These are phyloP conservation scores for Mus spretus DNA, from an alignment of 2,797 vertebrate genomes.

Conservation along the genomic window DNA sequence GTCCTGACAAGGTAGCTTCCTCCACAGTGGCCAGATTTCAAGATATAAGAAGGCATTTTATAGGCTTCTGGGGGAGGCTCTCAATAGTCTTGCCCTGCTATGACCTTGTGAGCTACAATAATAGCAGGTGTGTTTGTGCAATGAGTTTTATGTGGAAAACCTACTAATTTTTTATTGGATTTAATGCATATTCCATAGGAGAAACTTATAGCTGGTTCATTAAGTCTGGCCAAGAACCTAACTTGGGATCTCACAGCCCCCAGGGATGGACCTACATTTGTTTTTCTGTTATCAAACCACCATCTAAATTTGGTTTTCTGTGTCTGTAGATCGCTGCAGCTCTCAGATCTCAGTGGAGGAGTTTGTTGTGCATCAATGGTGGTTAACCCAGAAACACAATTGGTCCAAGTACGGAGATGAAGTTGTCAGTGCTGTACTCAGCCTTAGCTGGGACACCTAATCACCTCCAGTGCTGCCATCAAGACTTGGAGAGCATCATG, in stretches of 20 bases:
- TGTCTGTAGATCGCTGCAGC: neutral
- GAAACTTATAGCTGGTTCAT: neutral
- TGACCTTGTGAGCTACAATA: neutral
- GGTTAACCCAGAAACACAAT: neutral
- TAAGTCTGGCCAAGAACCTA: neutral
- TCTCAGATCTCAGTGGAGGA: neutral
- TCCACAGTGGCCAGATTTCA: neutral
- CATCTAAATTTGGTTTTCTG: neutral
- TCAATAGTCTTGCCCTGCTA: neutral
- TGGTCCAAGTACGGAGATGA: neutral
- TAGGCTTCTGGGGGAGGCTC: neutral
- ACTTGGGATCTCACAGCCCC: neutral
- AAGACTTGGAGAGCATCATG: too few relatives aligned
- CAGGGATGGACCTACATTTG: too few relatives aligned
- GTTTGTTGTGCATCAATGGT: neutral
- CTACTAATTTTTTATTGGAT: neutral
- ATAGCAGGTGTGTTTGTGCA: neutral
- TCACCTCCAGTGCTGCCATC: neutral
- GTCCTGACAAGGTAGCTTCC: neutral
- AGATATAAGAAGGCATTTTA: neutral
- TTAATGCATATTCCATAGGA: neutral
- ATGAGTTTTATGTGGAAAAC: neutral
- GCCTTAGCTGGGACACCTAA: neutral
- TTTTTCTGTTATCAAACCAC: neutral
- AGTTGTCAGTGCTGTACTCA: neutral